phyloP scores from a whole-genome alignment of 2,113 vertebrate species.

The Dipodomys spectabilis region DNA sequence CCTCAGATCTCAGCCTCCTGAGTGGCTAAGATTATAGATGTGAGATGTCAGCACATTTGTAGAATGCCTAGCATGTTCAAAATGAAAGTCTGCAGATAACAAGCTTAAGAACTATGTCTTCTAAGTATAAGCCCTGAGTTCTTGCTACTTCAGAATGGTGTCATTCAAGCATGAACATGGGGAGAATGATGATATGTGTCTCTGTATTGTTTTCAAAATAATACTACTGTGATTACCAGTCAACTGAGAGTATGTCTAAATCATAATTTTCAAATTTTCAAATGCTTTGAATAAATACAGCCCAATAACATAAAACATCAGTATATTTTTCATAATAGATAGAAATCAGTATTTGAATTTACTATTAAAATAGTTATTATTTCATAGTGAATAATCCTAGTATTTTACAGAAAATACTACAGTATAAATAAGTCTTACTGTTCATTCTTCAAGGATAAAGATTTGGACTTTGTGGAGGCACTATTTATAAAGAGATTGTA shows the following conservation, averaged over 20 bases:
- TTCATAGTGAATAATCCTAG: not conserved
- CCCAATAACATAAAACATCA: not conserved
- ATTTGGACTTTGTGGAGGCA: not conserved
- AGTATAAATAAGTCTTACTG: constrained; percentile 5
- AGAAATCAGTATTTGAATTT: not conserved
- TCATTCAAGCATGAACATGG: constrained; percentile 12
- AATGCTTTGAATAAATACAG: constrained; percentile 15
- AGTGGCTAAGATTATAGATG: no score
- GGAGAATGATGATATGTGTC: not conserved
- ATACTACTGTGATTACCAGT: constrained; percentile 8
- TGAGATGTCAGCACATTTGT: no score
- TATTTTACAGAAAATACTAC: constrained; percentile 10
- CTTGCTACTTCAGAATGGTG: not conserved
- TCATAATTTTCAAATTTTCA: constrained; percentile 15
- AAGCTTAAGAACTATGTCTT: not conserved
- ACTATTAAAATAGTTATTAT: not conserved
- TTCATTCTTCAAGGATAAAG: not conserved
- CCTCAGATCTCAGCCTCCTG: no score
- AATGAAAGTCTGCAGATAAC: not conserved
- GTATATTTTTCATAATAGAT: constrained; percentile 5
- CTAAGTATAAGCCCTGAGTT: not conserved
- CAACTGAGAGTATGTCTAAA: not conserved
- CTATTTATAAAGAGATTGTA: not conserved
- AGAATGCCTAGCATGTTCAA: not conserved
- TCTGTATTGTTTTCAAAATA: constrained; percentile 20